Base-by-base conservation (phyloP, 2,888 invertebrate species). In the Melipona beecheii region DNA sequence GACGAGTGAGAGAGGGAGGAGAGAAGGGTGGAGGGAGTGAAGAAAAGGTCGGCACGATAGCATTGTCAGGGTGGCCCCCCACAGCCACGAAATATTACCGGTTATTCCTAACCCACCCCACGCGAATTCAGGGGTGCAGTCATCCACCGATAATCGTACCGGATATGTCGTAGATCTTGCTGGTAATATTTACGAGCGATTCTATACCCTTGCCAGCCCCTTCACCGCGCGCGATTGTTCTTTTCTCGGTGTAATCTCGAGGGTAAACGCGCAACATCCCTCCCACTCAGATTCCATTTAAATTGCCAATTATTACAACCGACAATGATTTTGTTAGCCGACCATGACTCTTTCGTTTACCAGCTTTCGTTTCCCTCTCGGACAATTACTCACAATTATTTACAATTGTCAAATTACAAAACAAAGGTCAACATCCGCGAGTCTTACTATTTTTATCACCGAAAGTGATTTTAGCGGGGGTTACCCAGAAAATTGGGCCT, bases 71-170 rank as follows among this genome's bases (percentile, higher is more conserved):
- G 78, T 88, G 84, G 87, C 81, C 86, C 87, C 43, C 43, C 43
- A 9, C 89, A 84, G 89, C 91, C 89, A 91, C 92, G 91, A 93
- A 93, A 92, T 92, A 93, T 93, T 90, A 93, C 90, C 91, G 84
- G 89, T 90, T 90, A 91, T 92, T 91, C 86, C 88, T 75, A 77
- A 80, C 86, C 82, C 82, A 83, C 84, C 85, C 81, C 62, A 54
- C 78, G 78, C 60, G 74, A 64, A 86, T 86, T 78, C 78, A 68
- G 80, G 82, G 81, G 80, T 83, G 87, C 86, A 86, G 79, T 86
- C 88, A 87, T 86, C 90, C 90, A 84, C 88, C 89, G 89, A 91
- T 92, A 92, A 92, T 92, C 92, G 91, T 86, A 84, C 89, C 90
- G 92, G 92, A 92, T 91, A 90, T 88, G 90, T 87, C 91, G 87